These are phyloP conservation scores for Andrena flavipes DNA, from an alignment of 2,888 invertebrate species.

Conservation along the genomic window DNA sequence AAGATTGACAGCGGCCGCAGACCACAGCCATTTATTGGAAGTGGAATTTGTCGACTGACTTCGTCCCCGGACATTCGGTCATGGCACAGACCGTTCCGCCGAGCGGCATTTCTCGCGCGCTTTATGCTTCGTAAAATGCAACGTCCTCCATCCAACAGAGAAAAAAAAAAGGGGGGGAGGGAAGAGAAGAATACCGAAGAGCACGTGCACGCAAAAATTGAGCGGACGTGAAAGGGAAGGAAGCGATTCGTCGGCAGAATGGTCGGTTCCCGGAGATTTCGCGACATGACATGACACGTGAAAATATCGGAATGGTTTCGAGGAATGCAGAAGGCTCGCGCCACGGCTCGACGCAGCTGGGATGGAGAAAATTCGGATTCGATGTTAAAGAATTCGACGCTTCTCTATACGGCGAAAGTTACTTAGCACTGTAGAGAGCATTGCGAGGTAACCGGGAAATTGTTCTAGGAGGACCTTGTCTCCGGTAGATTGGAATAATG, in stretches of 20 bases:
- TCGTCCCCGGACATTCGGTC: conserved; percentile 41
- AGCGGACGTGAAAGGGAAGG: conserved; percentile 19
- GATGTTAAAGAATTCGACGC: not conserved
- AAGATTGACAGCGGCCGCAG: conserved; percentile 80
- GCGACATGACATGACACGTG: conserved; percentile 15
- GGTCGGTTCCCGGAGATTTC: conserved; percentile 30
- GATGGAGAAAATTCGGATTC: not conserved
- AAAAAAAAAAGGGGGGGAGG: not conserved
- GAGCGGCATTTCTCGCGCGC: conserved; percentile 28
- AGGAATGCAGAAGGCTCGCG: conserved; percentile 13
- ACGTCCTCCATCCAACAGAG: not conserved
- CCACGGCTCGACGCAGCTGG: not conserved
- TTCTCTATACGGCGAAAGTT: not conserved
- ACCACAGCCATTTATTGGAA: conserved; percentile 81
- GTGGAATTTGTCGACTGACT: conserved; percentile 77
- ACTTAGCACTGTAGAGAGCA: not conserved
- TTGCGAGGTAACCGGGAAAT: conserved; percentile 22
- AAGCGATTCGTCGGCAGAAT: conserved; percentile 15
- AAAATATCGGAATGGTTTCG: conserved; percentile 55
- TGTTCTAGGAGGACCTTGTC: conserved; percentile 24
- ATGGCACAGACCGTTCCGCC: conserved; percentile 47
- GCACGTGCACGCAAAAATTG: conserved; percentile 62
- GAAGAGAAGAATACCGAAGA: conserved; percentile 19
- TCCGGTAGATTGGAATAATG: conserved; percentile 73
- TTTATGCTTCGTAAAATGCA: conserved; percentile 63